Evolutionary conservation across 2,113 vertebrate genomes (phyloP), one percentile per base, ranked within the genome.

Genomic region (Grammomys dolichurus): DNA sequence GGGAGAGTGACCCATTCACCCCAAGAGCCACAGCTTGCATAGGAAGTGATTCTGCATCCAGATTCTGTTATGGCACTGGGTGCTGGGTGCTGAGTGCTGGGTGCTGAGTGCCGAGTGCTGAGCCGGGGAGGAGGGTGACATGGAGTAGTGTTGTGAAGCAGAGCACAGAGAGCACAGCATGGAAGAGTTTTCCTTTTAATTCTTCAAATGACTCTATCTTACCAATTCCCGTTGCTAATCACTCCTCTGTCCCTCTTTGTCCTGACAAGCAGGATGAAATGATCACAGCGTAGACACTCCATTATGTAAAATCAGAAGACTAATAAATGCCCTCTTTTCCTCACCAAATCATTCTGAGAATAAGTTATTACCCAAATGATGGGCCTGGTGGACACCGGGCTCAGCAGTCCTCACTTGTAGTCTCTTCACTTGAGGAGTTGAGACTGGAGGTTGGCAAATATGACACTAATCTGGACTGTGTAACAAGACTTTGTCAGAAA

Each of bases 321-420:
- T 58, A 77, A 46, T 54, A 91, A 43, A 17, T 95, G 36, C 4
- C 56, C 22, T 81, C 26, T 12, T 26, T 93, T 80, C 43, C 36
- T 95, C 28, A 77, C 87, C 58, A 63, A 17, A 43, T 91, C 48
- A 70, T 90, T 93, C 78, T 36, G 31, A 93, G 73, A 36, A 19
- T 43, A 48, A 95, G 51, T 72, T 87, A 72, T 89, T 26, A 40
- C 40, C 4, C 16, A 43, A 36, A 48, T 89, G 26, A 56, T 63
- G 31, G 17, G 80, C 95, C 48, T 72, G 0, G 3, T 70, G 63
- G 56, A 16, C 40, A 16, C 14, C 8, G 73, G 69, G 69, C 46
- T 26, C 31, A 14, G 33, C 4, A 4, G 36, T 19, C 33, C 22
- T 31, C 8, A 12, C 51, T 3, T 88, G 48, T 58, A 58, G n/a